Conservation (phyloP, 2,113 vertebrate genomes). For the Motacilla alba region DNA sequence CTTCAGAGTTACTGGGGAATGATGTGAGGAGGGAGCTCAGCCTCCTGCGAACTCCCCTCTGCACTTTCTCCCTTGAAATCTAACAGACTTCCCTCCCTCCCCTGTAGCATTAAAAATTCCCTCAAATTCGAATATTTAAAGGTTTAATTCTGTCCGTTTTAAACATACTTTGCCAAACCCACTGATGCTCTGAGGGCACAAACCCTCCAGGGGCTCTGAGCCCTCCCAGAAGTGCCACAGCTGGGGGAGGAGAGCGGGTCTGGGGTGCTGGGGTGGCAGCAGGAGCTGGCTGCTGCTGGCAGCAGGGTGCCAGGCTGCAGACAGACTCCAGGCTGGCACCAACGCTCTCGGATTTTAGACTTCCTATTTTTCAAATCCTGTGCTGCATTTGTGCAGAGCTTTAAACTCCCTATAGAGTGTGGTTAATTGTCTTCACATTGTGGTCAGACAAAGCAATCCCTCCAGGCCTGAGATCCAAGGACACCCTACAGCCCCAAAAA, state of each 20-base stretch:
- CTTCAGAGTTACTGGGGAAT: neutral
- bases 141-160: neutral
- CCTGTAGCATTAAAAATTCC: neutral
- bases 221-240: too few species aligned
- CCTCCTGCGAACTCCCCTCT: neutral
- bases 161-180: neutral
- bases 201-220: fast-evolving
- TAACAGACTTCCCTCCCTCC: neutral
- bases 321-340: too few species aligned
- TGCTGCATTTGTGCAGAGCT: neutral
- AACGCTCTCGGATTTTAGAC: neutral
- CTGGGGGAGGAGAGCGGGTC: too few species aligned
- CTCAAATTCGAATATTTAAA: neutral
- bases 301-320: too few species aligned
- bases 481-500: neutral
- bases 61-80: neutral
- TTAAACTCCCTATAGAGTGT: neutral
- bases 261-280: neutral
- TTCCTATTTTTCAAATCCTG: neutral
- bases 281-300: neutral
- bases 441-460: neutral
- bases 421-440: neutral
- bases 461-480: neutral
- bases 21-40: neutral
- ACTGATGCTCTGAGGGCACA: fast-evolving